A percentile compares a stretch with the other conserved stretches of the same genome.
These are phyloP conservation scores for Hylyphantes graminicola DNA, from an alignment of 1,140 invertebrate genomes.

Conservation along the genomic window DNA sequence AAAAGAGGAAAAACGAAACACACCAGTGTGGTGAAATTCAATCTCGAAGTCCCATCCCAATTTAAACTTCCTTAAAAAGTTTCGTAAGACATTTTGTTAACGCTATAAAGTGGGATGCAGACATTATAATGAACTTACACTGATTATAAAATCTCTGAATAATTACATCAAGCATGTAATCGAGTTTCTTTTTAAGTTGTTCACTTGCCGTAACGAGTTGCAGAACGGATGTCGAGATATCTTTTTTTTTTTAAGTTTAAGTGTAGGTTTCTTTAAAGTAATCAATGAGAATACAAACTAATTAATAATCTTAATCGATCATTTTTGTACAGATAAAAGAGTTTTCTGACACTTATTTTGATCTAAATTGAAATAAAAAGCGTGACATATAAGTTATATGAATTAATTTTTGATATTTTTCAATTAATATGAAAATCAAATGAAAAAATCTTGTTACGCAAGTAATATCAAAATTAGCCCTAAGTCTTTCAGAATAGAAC, in stretches of 20 bases:
- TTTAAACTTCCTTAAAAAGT: conserved; percentile 4
- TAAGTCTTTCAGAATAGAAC: no score
- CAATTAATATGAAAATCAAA: no score
- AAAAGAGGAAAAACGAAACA: not conserved
- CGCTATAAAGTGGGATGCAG: not conserved
- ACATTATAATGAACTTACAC: conserved; percentile 4
- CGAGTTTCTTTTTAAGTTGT: not conserved
- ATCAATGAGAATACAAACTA: no score
- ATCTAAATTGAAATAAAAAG: no score
- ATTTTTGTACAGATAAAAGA: no score
- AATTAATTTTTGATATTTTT: no score
- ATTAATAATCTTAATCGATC: no score
- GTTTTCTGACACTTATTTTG: no score
- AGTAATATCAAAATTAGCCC: no score
- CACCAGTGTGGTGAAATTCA: not conserved
- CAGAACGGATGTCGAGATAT: not conserved
- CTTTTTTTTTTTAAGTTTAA: not conserved
- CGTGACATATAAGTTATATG: no score
- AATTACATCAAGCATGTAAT: not conserved
- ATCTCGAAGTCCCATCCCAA: conserved; percentile 17
- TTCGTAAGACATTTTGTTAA: not conserved
- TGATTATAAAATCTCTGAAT: not conserved
- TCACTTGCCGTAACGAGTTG: not conserved
- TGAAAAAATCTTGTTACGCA: no score
- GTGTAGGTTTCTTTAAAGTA: not conserved